Percentiles rank a stretch among this genome's conserved stretches.
phyloP scores from a whole-genome alignment of 2,888 invertebrate genomes.

The Nephrotoma flavescens region DNA sequence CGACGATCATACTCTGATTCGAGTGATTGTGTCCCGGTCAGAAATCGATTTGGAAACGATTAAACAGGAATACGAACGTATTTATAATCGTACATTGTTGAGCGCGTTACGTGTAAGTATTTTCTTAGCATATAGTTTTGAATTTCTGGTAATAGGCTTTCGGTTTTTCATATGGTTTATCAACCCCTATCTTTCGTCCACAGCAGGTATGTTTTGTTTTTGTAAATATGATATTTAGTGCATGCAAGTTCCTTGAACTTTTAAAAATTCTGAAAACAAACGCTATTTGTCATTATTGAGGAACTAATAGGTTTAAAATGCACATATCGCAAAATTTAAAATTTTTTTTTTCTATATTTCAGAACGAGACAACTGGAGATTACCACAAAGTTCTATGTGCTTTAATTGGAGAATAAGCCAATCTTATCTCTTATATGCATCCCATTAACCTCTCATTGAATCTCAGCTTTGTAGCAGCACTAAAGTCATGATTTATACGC shows the following conservation, averaged over 20 bases:
- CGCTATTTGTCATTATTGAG: neutral
- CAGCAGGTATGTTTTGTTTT: neutral
- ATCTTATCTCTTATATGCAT: neutral
- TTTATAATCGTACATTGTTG: conserved; percentile 51
- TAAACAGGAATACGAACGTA: conserved; percentile 51
- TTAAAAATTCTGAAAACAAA: neutral
- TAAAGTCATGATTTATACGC: neutral
- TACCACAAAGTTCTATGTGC: conserved; percentile 38
- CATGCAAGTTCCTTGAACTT: neutral
- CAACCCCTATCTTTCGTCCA: neutral
- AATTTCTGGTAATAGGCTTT: neutral
- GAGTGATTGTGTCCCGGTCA: conserved; percentile 52
- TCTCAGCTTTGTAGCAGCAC: neutral
- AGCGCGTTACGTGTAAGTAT: conserved; percentile 44
- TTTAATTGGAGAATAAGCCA: conserved; percentile 25
- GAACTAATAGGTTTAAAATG: neutral
- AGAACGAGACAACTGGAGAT: conserved; percentile 42
- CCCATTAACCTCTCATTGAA: neutral
- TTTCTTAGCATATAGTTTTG: neutral
- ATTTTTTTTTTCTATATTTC: conserved; percentile 16
- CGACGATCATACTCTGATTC: conserved; percentile 52
- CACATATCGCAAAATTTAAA: neutral
- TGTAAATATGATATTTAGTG: neutral
- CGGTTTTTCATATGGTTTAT: neutral
- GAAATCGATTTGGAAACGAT: conserved; percentile 56